Evolutionary conservation across 2,113 vertebrate genomes (phyloP), one percentile per base, ranked within the genome.

Genomic region (Nesoenas mayeri): DNA sequence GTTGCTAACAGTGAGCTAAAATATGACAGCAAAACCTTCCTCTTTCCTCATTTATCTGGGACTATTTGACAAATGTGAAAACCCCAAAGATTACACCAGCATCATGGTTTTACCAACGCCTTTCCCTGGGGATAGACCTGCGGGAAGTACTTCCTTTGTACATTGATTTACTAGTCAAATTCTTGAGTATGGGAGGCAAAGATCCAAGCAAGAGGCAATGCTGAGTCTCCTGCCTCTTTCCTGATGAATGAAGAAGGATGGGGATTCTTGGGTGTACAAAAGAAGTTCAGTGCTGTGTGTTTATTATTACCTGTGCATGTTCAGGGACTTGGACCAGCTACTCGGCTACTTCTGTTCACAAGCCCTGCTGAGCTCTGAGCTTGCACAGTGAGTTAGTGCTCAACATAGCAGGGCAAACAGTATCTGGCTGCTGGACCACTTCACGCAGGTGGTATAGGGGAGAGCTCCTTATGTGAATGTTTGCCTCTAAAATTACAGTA

Each of bases 401-500:
- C 61, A 42, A 4, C 19, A 4, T 10, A 87, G 58, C 57, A 48
- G 24, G n/a, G 64, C 40, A 87, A 71, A 75, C 19, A 0, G 1
- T 18, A 22, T 31, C 50, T 36, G 54, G 29, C 64, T 88, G 77
- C 79, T 89, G 87, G 67, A 82, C 66, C 80, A 7, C 72, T 91
- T 70, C 56, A 57, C 0, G 0, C 69, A 71, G 79, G 84, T 92
- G 64, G 78, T 56, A 67, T 4, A 73, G n/a, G 58, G 85, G 53
- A 89, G 48, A 93, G 65, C 38, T 89, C 48, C 53, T 85, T 10
- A 40, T 81, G 77, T 67, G 57, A 88, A 25, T 42, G 50, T 61
- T 95, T 85, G 62, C 85, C 62, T 96, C 78, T 92, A 95, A 96
- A 96, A 96, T 81, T 82, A 91, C 83, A 93, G 73, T 85, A 70